These are phyloP conservation scores for Chitala chitala DNA, from an alignment of 2,113 vertebrate genomes.

Conservation along the genomic window DNA sequence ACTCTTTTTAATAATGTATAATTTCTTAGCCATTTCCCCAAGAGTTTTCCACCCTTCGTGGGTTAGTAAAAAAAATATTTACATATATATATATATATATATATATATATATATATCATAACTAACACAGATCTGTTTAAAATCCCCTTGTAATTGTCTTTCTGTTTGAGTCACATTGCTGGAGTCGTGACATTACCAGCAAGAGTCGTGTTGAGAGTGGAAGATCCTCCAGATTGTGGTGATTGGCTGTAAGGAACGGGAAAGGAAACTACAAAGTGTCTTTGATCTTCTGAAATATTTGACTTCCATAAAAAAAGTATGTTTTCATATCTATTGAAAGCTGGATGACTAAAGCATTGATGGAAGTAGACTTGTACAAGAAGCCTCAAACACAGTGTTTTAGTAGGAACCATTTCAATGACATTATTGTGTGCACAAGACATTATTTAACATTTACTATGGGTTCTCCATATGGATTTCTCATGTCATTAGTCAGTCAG, in stretches of 20 bases:
- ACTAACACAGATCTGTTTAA: no score
- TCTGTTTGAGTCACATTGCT: background rate
- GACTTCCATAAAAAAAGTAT: background rate
- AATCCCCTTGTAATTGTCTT: background rate
- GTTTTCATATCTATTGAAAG: background rate
- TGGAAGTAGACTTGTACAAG: no score
- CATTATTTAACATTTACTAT: no score
- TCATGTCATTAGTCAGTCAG: no score
- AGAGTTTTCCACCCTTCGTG: background rate
- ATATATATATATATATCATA: no score
- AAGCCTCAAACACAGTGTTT: no score
- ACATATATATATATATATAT: no score
- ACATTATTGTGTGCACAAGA: no score
- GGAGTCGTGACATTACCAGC: background rate
- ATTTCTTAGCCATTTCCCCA: background rate
- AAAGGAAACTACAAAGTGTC: background rate
- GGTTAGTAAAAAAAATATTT: background rate
- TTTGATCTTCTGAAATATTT: background rate
- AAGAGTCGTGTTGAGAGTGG: no score
- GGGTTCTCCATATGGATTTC: no score
- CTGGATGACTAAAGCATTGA: no score
- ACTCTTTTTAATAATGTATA: constrained; percentile 5
- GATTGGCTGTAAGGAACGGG: background rate
- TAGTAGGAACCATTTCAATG: no score
- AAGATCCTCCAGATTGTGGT: background rate